Evolutionary conservation across 1,140 invertebrate genomes (phyloP).

Genomic region (Anoplophora glabripennis): DNA sequence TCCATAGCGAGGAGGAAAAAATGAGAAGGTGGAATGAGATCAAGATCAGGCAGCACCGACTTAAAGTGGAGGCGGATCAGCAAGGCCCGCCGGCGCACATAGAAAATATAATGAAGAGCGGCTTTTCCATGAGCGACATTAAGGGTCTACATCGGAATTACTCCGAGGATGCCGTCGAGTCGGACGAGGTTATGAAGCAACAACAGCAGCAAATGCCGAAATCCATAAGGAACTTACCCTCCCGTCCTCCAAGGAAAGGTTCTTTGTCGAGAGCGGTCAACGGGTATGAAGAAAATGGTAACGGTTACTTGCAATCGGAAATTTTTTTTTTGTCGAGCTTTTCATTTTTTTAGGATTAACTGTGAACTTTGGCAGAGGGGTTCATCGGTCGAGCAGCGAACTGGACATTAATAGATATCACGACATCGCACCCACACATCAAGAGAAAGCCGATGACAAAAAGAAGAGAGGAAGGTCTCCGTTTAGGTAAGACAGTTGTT

Average conservation of each 20-base stretch:
- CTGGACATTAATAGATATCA: slow-evolving; percentile 65
- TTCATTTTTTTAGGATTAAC: slow-evolving; percentile 41
- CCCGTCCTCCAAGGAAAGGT: slow-evolving; percentile 70
- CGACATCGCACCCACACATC: slow-evolving; percentile 56
- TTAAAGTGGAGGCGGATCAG: slow-evolving; percentile 68
- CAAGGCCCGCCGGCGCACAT: slow-evolving; percentile 70
- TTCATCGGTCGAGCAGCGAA: slow-evolving; percentile 73
- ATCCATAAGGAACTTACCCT: slow-evolving; percentile 58
- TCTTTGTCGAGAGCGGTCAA: slow-evolving; percentile 61
- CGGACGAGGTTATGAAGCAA: slow-evolving; percentile 63
- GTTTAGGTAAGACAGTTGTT: slow-evolving; percentile 65
- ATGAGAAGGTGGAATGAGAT: slow-evolving; percentile 84
- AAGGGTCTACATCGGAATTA: slow-evolving; percentile 86
- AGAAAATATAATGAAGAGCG: slow-evolving; percentile 88
- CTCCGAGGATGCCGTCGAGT: slow-evolving; percentile 74
- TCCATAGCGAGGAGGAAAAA: slow-evolving; percentile 75
- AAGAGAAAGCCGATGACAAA: slow-evolving; percentile 67
- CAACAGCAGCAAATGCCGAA: slow-evolving; percentile 39
- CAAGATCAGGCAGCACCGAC: slow-evolving; percentile 73
- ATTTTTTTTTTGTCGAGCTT: neutral
- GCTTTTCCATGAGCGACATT: slow-evolving; percentile 91
- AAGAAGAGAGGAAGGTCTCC: slow-evolving; percentile 85
- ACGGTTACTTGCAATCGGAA: neutral
- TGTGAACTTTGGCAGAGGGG: slow-evolving; percentile 51
- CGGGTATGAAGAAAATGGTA: slow-evolving; percentile 45